Base-by-base conservation (phyloP, 2,888 invertebrate species). In the Portevinia maculata region DNA sequence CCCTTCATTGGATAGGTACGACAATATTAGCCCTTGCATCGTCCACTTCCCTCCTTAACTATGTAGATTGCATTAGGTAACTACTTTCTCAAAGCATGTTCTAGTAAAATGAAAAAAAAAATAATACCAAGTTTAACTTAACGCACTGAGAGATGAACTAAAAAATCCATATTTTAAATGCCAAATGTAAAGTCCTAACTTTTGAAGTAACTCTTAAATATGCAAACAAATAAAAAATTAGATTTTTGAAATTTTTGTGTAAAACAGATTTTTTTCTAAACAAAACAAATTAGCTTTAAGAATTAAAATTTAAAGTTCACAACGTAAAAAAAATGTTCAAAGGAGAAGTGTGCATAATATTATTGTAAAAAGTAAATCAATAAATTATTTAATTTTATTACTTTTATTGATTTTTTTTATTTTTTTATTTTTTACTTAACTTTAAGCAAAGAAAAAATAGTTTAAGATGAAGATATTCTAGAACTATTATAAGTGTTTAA, bases 151-250 rank as follows among this genome's bases (percentile, higher is more conserved):
- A 48, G 53, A 76, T 53, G 64, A 81, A 64, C 65, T 74, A 3
- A 52, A 64, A 62, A 75, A 55, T 30, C 21, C 52, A 69, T 59
- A 70, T 59, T 64, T 62, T 50, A 73, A 83, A 73, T 83, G 83
- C 83, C 83, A 83, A 83, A 83, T 78, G 71, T 73, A 78, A 83
- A 73, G 73, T 83, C 76, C 76, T 73, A 53, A 78, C 65, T 70
- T 71, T 65, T 65, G 9, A 32, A 70, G 55, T 48, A 39, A 53
- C 30, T 59, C 21, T 71, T 67, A 57, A 70, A 30, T 21, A 19
- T 59, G 32, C 15, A 57, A 70, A n/a, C 9, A 53, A 30, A 24
- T 17, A 17, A 37, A 19, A 41, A 48, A 13, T 41, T 39, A 65
- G 15, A 52, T 53, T 73, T 53, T 39, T 19, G 13, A 79, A 64